A percentile compares a stretch with the other conserved stretches of the same genome.
phyloP scores from a whole-genome alignment of 2,797 vertebrate species.

The Dendrocincla fuliginosa region DNA sequence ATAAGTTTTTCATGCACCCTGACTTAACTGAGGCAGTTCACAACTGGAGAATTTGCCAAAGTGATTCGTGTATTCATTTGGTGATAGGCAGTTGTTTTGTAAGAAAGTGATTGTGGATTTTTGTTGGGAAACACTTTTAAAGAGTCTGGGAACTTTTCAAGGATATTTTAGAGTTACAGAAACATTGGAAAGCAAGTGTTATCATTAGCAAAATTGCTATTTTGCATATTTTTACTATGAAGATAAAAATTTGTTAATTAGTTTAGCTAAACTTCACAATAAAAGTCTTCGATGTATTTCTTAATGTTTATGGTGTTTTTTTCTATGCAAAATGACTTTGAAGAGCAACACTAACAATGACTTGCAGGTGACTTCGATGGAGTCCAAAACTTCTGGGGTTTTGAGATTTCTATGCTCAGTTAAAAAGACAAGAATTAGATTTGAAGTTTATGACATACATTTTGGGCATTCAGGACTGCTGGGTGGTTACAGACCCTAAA shows the following conservation, averaged over 20 bases:
- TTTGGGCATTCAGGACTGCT: neutral
- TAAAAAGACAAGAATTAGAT: neutral
- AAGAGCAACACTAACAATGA: neutral
- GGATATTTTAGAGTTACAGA: neutral
- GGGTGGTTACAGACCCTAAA: neutral
- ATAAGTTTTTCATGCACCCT: neutral
- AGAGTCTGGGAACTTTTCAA: neutral
- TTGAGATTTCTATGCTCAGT: neutral
- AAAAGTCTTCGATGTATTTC: neutral
- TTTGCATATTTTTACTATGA: neutral
- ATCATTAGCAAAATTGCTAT: neutral
- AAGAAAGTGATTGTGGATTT: neutral
- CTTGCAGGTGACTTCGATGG: neutral
- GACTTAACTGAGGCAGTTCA: neutral
- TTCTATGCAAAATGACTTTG: neutral
- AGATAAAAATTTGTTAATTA: neutral
- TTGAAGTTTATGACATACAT: neutral
- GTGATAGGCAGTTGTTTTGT: neutral
- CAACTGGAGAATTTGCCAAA: neutral
- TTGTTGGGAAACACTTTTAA: neutral
- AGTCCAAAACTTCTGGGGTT: neutral
- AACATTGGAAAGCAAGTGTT: neutral
- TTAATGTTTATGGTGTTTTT: neutral
- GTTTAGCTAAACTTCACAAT: neutral
- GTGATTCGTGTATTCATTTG: neutral